Evolutionary conservation across 2,113 vertebrate species (phyloP).

Genomic region (Drymodes brunneopygia): DNA sequence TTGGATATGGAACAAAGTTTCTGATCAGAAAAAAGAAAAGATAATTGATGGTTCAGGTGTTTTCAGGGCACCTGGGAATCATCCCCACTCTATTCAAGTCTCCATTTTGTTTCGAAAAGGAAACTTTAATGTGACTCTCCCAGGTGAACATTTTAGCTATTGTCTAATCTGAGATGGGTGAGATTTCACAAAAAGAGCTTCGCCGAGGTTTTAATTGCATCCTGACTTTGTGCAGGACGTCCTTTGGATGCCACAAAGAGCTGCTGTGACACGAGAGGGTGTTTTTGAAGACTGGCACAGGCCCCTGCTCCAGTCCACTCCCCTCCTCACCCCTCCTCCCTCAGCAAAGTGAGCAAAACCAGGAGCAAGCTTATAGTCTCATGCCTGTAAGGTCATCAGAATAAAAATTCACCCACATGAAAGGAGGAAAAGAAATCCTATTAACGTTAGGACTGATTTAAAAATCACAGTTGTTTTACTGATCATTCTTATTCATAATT

Average conservation of each 20-base stretch:
- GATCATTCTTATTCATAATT: neutral
- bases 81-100: neutral
- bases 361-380: neutral
- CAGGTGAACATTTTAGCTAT: neutral
- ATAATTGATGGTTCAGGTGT: neutral
- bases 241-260: neutral
- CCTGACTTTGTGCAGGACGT: neutral
- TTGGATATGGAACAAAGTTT: neutral
- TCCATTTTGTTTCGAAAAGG: neutral
- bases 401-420: neutral
- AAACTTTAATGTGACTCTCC: neutral
- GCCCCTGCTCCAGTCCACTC: neutral
- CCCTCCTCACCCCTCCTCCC: neutral
- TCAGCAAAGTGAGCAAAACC: neutral
- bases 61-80: neutral
- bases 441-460: neutral
- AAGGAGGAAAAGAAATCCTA: neutral
- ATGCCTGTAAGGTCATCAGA: neutral
- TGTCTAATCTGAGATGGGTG: neutral
- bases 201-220: neutral
- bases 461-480: constrained; percentile 15
- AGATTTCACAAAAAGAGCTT: neutral
- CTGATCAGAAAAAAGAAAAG: neutral
- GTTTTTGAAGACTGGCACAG: neutral
- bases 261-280: neutral